Percentiles rank a stretch among this genome's conserved stretches.
Conservation (phyloP, 2,113 vertebrate species). For the Pogona vitticeps region DNA sequence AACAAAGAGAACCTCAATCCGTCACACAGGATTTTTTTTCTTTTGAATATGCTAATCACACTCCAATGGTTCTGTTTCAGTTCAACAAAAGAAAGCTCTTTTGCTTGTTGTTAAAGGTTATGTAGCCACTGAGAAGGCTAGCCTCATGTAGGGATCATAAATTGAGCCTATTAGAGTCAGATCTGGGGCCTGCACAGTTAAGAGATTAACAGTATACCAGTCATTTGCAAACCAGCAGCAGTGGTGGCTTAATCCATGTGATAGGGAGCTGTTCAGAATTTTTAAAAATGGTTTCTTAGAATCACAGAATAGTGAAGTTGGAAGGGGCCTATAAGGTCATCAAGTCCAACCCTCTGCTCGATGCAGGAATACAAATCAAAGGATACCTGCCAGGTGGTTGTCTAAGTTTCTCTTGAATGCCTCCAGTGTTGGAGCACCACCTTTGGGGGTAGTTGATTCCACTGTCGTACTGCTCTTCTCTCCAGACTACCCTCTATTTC, state of each 20-base stretch:
- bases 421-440: too few species aligned
- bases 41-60: neutral
- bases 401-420: too few species aligned
- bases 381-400: too few species aligned
- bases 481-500: neutral
- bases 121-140: neutral
- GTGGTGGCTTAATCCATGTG: neutral
- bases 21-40: neutral
- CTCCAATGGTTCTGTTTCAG: neutral
- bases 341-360: too few species aligned
- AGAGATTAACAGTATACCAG: neutral
- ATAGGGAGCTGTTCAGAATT: neutral
- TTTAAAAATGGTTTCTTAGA: neutral
- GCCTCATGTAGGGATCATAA: neutral
- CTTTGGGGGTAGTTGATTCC: too few species aligned
- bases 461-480: too few species aligned
- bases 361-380: too few species aligned
- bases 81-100: slow-evolving; percentile 1
- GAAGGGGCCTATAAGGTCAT: too few species aligned
- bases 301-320: too few species aligned
- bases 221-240: neutral
- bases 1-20: neutral
- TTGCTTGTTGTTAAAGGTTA: neutral
- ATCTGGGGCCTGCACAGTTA: neutral
- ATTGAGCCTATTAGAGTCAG: neutral